phyloP scores from a whole-genome alignment of 2,113 vertebrate genomes.

The Corythornis cristatus region DNA sequence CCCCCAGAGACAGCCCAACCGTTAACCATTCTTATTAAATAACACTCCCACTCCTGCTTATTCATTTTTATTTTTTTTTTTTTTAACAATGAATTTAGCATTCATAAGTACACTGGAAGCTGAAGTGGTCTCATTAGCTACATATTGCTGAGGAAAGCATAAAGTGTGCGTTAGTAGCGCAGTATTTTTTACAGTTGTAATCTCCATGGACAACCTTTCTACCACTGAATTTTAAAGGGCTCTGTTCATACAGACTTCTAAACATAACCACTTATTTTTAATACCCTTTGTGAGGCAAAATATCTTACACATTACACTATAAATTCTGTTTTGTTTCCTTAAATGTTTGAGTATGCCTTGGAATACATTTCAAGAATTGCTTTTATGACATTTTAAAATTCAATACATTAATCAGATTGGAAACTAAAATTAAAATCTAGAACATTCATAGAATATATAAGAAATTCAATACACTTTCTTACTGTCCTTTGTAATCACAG shows the following conservation, averaged over 20 bases:
- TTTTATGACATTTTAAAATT: background rate
- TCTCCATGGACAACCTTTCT: background rate
- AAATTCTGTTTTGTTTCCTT: background rate
- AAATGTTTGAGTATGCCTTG: background rate
- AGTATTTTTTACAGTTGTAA: background rate
- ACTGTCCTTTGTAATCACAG: background rate
- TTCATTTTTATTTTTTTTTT: background rate
- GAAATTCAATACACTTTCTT: background rate
- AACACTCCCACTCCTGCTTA: background rate
- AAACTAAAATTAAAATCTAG: background rate
- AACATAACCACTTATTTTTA: background rate
- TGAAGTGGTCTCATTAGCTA: background rate
- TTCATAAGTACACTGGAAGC: background rate
- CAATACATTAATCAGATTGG: background rate
- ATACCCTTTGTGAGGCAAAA: background rate
- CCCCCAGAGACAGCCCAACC: background rate
- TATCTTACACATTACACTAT: fast-evolving
- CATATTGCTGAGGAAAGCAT: background rate
- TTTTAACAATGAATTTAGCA: background rate
- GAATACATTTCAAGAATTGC: background rate
- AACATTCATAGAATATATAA: background rate
- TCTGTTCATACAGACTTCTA: background rate
- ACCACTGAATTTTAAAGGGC: background rate
- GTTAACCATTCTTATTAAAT: background rate
- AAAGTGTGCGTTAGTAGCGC: background rate